A percentile compares a stretch with the other conserved stretches of the same genome.
Conservation (phyloP, 2,888 invertebrate species). For the Archaeoteleia sp. region DNA sequence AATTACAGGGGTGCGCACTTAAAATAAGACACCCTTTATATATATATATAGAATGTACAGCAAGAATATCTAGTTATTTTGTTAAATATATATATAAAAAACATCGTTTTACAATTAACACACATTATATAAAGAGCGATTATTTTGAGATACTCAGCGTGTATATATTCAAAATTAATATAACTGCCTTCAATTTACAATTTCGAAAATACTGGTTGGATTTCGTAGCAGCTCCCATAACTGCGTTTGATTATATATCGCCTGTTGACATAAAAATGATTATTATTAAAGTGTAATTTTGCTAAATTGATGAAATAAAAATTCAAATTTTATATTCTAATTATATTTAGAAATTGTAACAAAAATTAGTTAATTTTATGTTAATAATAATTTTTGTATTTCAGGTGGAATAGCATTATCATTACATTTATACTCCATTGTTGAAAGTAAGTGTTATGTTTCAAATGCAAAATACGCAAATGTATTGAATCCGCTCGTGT, state of each 20-base stretch:
- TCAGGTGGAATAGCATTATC: too few species aligned
- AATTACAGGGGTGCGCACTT: too few species aligned
- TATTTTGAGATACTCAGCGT: too few species aligned
- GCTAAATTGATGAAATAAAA: neutral
- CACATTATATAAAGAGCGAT: neutral
- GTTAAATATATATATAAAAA: slow-evolving; percentile 12
- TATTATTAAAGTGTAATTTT: slow-evolving; percentile 16
- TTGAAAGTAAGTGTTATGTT: neutral
- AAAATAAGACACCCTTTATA: too few species aligned
- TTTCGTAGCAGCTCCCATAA: slow-evolving; percentile 82
- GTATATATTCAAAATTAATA: too few species aligned
- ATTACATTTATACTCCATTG: too few species aligned
- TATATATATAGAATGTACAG: too few species aligned
- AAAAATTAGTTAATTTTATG: slow-evolving; percentile 22
- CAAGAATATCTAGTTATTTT: too few species aligned
- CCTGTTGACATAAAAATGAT: slow-evolving; percentile 78
- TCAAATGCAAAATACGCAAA: neutral
- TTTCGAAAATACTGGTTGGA: slow-evolving; percentile 87
- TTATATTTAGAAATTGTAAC: slow-evolving; percentile 18
- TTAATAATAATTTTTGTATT: slow-evolving; percentile 16
- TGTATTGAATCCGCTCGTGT: too few species aligned
- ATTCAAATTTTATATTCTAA: slow-evolving; percentile 5
- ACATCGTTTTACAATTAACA: slow-evolving; percentile 1
- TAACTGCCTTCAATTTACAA: too few species aligned
- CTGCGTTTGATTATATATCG: slow-evolving; percentile 87